Evolutionary conservation across 2,113 vertebrate genomes (phyloP), one percentile per base, ranked within the genome.

Genomic region (Chionis minor): DNA sequence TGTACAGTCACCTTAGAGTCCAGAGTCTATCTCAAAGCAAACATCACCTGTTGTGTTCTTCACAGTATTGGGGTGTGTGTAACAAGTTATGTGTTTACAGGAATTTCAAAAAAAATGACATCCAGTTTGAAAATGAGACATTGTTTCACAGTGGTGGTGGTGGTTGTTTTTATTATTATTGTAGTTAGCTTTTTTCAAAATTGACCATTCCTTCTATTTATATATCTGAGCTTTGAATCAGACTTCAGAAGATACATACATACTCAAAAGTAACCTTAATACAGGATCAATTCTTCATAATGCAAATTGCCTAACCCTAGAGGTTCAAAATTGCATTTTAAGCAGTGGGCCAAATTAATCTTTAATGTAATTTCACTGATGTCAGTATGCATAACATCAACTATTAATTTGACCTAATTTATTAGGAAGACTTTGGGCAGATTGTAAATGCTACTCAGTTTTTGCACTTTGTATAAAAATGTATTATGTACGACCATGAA

Each of bases 311-410:
- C 65, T 89, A 94, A 92, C 77, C 89, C 93, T 87, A 89, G 81
- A 96, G 65, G 84, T 95, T 92, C 81, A 94, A 96, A 95, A 75
- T 26, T 44, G 77, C 89, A 89, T 95, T 89, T 95, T 91, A 94
- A 96, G 56, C 59, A 92, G 56, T 54, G 89, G 95, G 75, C 18
- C 65, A 93, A 95, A 96, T 96, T 92, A 96, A 96, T 85, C 30
- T 94, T 94, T 97, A 93, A 96, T 96, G 93, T 91, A 94, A 96
- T 96, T 97, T 95, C 92, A 94, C 87, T 96, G 66, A 95, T 96
- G 94, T 97, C 96, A 90, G 85, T 88, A 90, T 90, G 92, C 40
- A 95, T 96, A 96, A 90, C 70, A 88, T 96, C 92, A 96, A 45
- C 73, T 77, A 82, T 88, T 96, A 96, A 96, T 96, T 90, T 95